These are phyloP conservation scores for Chloroceryle aenea DNA, from an alignment of 2,113 vertebrate species.

Conservation along the genomic window DNA sequence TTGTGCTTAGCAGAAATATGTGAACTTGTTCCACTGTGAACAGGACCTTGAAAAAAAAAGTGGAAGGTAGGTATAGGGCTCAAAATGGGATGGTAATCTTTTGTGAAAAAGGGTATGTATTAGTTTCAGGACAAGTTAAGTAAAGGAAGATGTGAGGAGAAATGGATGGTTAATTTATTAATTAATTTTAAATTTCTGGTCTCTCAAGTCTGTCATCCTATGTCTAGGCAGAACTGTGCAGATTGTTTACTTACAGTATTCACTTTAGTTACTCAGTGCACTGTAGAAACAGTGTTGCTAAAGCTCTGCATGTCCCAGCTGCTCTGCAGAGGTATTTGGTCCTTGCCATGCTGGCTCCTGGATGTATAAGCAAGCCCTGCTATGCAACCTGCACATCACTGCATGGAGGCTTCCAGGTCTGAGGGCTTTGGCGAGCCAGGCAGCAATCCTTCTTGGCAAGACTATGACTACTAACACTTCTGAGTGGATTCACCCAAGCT, in stretches of 20 bases:
- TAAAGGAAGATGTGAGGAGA: not conserved
- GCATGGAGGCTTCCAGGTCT: not conserved
- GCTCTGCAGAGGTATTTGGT: not conserved
- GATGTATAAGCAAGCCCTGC: not conserved
- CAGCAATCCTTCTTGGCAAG: not conserved
- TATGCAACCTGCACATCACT: not conserved
- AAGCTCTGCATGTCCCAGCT: not conserved
- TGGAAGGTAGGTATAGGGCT: not conserved
- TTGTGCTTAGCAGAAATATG: not conserved
- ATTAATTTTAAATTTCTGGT: not conserved
- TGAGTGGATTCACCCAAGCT: not conserved
- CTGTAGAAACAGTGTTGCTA: not conserved
- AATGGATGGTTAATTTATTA: not conserved
- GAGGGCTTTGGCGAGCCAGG: not conserved
- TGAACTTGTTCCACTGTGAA: not conserved
- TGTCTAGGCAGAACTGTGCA: not conserved
- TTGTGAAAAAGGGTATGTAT: not conserved
- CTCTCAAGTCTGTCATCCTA: not conserved
- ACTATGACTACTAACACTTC: not conserved
- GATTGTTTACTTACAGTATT: not conserved
- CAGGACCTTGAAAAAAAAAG: not conserved
- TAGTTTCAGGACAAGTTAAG: not conserved
- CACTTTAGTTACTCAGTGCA: not conserved
- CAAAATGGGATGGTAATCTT: not conserved
- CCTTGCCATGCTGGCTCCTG: not conserved